Percentiles rank a stretch among this genome's conserved stretches.
Conservation (phyloP, 1,140 invertebrate genomes). For the Xylocopa sonorina region DNA sequence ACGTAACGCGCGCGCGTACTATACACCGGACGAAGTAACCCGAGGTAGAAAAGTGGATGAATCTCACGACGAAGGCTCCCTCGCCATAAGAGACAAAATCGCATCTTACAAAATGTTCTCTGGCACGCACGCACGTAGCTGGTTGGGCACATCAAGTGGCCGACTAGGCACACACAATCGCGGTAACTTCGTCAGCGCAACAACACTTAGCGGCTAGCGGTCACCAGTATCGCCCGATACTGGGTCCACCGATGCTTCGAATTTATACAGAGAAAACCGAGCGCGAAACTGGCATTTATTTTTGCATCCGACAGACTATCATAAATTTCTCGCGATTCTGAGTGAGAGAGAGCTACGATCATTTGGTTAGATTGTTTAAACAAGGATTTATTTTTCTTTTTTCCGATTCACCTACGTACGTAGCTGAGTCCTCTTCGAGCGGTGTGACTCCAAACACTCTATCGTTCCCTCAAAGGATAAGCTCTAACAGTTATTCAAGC, state of each 20-base stretch:
- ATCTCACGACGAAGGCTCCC: slow-evolving; percentile 58
- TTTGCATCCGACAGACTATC: slow-evolving; percentile 36
- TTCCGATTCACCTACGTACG: slow-evolving; percentile 50
- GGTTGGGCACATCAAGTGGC: slow-evolving; percentile 28
- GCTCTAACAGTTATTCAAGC: not conserved
- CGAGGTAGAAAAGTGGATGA: slow-evolving; percentile 35
- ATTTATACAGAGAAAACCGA: not conserved
- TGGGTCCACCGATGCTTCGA: slow-evolving; percentile 43
- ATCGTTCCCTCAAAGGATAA: not conserved
- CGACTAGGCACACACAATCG: slow-evolving; percentile 34
- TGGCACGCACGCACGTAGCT: slow-evolving; percentile 55
- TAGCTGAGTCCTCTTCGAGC: slow-evolving; percentile 41
- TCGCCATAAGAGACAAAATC: slow-evolving; percentile 66
- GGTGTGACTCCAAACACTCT: slow-evolving; percentile 9
- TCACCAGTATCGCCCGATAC: slow-evolving; percentile 14
- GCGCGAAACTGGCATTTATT: slow-evolving; percentile 34
- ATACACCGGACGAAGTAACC: slow-evolving; percentile 39
- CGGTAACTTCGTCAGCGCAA: slow-evolving; percentile 34
- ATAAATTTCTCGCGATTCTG: slow-evolving; percentile 28
- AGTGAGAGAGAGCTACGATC: not conserved
- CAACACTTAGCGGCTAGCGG: slow-evolving; percentile 40
- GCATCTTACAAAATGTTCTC: slow-evolving; percentile 74
- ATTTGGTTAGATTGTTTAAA: not conserved
- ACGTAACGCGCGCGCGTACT: slow-evolving; percentile 69
- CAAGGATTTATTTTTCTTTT: not conserved